A percentile compares a stretch with the other conserved stretches of the same genome.
Evolutionary conservation across 2,113 vertebrate species (phyloP).

Genomic region (Colaptes auratus): DNA sequence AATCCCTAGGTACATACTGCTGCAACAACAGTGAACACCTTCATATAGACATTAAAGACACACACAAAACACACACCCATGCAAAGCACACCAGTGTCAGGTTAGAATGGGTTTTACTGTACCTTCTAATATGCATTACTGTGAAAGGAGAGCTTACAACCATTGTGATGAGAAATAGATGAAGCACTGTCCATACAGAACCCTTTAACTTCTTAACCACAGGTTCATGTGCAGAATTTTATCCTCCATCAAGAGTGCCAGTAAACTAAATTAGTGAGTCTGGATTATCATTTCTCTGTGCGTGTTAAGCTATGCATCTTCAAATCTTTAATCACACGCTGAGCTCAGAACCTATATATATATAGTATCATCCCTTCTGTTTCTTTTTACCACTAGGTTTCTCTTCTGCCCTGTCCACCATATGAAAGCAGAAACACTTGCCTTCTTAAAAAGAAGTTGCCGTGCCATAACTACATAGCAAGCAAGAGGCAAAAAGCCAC

Average conservation of each 20-base stretch:
- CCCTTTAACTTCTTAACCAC: neutral
- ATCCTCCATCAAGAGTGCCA: neutral
- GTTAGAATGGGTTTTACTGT: neutral
- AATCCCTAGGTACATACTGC: neutral
- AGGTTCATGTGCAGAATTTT: neutral
- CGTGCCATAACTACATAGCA: accelerated
- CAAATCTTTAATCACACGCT: neutral
- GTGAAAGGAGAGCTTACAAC: neutral
- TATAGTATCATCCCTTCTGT: neutral
- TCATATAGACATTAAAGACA: neutral
- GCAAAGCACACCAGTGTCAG: neutral
- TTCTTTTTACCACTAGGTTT: neutral
- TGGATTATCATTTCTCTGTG: neutral
- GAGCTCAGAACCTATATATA: neutral
- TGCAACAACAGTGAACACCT: neutral
- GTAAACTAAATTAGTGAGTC: accelerated
- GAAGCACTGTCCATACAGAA: neutral
- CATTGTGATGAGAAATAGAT: neutral
- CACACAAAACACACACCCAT: neutral
- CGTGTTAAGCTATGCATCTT: neutral
- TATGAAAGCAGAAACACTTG: accelerated
- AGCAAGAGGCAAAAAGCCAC: neutral
- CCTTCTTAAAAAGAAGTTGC: neutral
- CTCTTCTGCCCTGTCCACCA: neutral
- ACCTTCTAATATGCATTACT: neutral